phyloP scores from a whole-genome alignment of 2,113 vertebrate genomes.

The Murina feae region DNA sequence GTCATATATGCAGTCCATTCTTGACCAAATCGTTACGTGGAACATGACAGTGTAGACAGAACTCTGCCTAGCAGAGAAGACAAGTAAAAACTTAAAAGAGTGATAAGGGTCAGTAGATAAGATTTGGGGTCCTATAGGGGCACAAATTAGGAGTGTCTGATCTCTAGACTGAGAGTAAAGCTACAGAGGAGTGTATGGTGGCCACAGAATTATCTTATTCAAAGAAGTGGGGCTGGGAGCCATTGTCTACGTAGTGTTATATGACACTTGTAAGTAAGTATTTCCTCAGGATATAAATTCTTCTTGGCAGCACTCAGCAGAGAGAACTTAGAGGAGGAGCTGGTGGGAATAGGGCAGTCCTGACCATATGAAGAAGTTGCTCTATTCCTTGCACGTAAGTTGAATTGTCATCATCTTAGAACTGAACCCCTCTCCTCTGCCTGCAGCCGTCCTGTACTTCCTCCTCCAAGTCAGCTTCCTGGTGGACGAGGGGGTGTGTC shows the following conservation, averaged over 20 bases:
- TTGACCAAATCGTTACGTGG: too few relatives aligned
- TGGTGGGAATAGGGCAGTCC: neutral
- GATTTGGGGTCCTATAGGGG: neutral
- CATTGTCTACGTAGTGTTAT: neutral
- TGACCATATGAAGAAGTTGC: neutral
- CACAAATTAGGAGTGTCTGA: neutral
- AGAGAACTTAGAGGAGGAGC: neutral
- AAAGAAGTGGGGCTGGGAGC: neutral
- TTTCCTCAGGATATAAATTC: neutral
- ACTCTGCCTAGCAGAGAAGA: neutral
- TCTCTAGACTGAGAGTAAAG: neutral
- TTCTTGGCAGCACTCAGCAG: neutral
- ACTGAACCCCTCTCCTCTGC: constrained; percentile 11
- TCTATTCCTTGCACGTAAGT: fast-evolving
- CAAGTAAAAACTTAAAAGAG: neutral
- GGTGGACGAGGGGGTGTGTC: constrained; percentile 96
- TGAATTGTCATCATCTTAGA: neutral
- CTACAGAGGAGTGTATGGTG: neutral
- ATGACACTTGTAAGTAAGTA: fast-evolving
- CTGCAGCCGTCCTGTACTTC: constrained; percentile 95
- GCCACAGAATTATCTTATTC: neutral
- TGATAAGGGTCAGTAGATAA: neutral
- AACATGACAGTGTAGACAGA: too few relatives aligned
- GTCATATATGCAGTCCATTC: too few relatives aligned
- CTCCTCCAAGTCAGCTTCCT: constrained; percentile 98